phyloP scores from a whole-genome alignment of 2,888 invertebrate species.

The Spilarctia lutea region DNA sequence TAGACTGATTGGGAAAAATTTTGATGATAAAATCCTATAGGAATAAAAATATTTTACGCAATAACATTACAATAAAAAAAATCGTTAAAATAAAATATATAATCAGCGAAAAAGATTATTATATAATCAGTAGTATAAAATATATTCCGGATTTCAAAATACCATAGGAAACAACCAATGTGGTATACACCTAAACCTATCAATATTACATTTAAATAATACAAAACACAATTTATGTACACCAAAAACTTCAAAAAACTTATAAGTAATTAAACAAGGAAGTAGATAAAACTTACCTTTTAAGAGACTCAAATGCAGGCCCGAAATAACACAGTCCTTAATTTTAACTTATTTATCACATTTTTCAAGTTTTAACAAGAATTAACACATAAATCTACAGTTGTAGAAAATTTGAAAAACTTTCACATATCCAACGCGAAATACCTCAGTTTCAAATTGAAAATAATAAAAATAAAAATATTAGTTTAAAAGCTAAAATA shows the following conservation, averaged over 20 bases:
- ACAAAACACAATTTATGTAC: neutral
- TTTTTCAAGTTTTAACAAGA: conserved; percentile 25
- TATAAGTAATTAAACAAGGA: neutral
- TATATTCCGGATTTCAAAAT: neutral
- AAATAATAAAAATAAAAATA: conserved; percentile 13
- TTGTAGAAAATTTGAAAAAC: conserved; percentile 44
- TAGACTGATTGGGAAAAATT: neutral
- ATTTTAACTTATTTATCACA: conserved; percentile 43
- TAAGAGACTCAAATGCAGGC: conserved; percentile 46
- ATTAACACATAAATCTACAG: conserved; percentile 29
- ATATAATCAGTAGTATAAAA: neutral
- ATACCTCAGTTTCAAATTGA: conserved; percentile 18
- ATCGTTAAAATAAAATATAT: too few species aligned
- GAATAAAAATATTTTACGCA: too few species aligned
- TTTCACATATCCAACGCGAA: conserved; percentile 45
- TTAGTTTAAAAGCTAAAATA: conserved; percentile 19
- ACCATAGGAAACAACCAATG: neutral
- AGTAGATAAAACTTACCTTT: conserved; percentile 51
- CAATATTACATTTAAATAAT: neutral
- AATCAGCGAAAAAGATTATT: neutral
- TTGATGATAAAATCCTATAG: neutral
- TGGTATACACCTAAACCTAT: neutral
- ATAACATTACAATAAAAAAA: too few species aligned
- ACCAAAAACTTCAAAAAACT: conserved; percentile 43
- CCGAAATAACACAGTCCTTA: conserved; percentile 31